A percentile compares a stretch with the other conserved stretches of the same genome.
phyloP scores from a whole-genome alignment of 2,888 invertebrate genomes.

The Drosophila kuntzei region DNA sequence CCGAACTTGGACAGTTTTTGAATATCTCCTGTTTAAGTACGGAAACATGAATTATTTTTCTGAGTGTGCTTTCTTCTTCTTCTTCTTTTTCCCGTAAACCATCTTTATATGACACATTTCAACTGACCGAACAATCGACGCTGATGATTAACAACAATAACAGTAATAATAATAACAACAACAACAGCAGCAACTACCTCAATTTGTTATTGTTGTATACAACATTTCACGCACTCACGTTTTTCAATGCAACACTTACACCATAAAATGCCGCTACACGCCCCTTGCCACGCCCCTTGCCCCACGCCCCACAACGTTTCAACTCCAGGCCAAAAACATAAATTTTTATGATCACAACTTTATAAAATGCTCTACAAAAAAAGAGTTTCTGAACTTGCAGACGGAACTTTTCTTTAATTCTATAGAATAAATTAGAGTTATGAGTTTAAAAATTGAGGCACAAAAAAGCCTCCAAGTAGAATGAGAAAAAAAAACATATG shows the following conservation, averaged over 20 bases:
- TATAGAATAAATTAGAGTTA: too few relatives aligned
- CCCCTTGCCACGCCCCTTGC: background rate
- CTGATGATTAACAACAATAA: slow-evolving; percentile 60
- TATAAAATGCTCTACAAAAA: slow-evolving; percentile 8
- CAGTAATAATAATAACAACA: slow-evolving; percentile 37
- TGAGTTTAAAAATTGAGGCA: too few relatives aligned
- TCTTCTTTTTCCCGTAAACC: background rate
- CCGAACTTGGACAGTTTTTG: too few relatives aligned
- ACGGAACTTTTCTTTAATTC: background rate
- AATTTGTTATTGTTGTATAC: slow-evolving; percentile 41
- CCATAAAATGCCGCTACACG: slow-evolving; percentile 24
- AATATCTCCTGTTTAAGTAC: too few relatives aligned
- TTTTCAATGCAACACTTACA: slow-evolving; percentile 70
- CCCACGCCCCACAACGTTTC: background rate
- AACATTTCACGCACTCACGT: slow-evolving; percentile 76
- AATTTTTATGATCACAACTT: slow-evolving; percentile 52
- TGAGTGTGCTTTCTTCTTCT: background rate
- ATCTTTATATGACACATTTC: slow-evolving; percentile 31
- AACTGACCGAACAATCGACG: slow-evolving; percentile 25
- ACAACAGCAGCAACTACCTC: slow-evolving; percentile 27
- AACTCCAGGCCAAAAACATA: slow-evolving; percentile 28
- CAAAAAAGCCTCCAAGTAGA: too few relatives aligned
- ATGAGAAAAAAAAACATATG: too few relatives aligned
- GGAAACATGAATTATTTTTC: too few relatives aligned
- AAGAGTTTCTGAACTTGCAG: slow-evolving; percentile 5